Base-by-base conservation (phyloP, 2,797 vertebrate species). In the Arvicola amphibius region DNA sequence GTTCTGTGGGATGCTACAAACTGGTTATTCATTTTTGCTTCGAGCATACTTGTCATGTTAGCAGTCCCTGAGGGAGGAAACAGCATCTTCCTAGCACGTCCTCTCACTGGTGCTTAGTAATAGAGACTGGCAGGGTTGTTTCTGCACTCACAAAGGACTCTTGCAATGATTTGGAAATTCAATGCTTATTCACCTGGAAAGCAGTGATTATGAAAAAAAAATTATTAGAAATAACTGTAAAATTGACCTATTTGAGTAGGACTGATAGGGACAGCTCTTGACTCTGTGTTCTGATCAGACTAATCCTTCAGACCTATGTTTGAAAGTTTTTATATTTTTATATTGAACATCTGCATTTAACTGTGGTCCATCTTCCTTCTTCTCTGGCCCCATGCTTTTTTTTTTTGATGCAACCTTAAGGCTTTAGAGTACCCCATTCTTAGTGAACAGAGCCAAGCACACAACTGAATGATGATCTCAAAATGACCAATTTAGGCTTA, bases 21-120 rank as follows among this genome's bases (percentile, higher is more conserved):
- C 40, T 59, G 56, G 10, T 95, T 86, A 91, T 74, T 94, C 88
- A 83, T 88, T 76, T 91, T 94, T 71, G 51, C 96, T 95, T 81
- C 56, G n/a, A 59, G 32, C 56, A 46, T 46, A 14, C 37, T 95
- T 94, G 86, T 95, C 91, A 61, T 92, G 88, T 92, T 51, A 87
- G 51, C 56, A 46, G 91, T 81, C 81, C 48, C 77, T 25, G 56
- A 40, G 48, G 27, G 46, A 48, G 29, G 56, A 25, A 95, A 48
- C 0, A 46, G 17, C 46, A 40, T 40, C 40, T 67, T 53, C 11
- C 73, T 43, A 77, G 40, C 48, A 84, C 43, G 29, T 56, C 79
- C 7, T 63, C 46, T 94, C 61, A 7, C 6, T 13, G 51, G 29
- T 71, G 43, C 63, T 79, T 59, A 61, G 73, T 86, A 61, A 81